Evolutionary conservation across 2,113 vertebrate species (phyloP), one percentile per base, ranked within the genome.

Genomic region (Ageneiosus marmoratus): DNA sequence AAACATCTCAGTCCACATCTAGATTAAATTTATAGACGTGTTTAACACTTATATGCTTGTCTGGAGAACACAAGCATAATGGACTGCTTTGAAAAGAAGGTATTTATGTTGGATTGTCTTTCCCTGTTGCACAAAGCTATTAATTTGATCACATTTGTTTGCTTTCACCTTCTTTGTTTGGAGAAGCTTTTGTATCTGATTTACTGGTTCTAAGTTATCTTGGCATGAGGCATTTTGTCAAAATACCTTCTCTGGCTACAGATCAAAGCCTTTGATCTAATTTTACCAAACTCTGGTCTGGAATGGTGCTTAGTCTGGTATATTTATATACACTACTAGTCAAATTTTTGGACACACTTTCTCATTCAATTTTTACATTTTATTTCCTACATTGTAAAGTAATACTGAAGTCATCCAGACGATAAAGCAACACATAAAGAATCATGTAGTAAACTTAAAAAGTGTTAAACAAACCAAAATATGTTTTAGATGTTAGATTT

Each of bases 181-280:
- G 67, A 69, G 44, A 75, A 77, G 46, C 44, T 41, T 83, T 83
- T 65, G n/a, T 75, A 55, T 76, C 20, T 9, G 44, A 63, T 76
- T 76, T 74, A 83, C 29, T 53, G 56, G 20, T 65, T 62, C 4
- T 76, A 62, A 83, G 46, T 50, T 32, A 62, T 83, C 56, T 51
- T 82, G 46, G 62, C 34, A 77, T 56, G 50, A 55, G 5, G 63
- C 16, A 44, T 55, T 80, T 55, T 69, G n/a, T 67, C 51, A 58
- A 69, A 83, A 69, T 32, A 53, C 48, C 15, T 83, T 77, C 16
- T 65, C 74, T 67, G 58, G 53, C 44, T 75, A 32, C 12, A 73
- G 46, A 24, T 29, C 58, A 53, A 70, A 72, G 72, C 37, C 10
- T 77, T 77, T 77, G 46, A 34, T 77, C 20, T 67, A 55, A 67